Conservation (phyloP, 2,888 invertebrate species). For the Cetonia aurata region DNA sequence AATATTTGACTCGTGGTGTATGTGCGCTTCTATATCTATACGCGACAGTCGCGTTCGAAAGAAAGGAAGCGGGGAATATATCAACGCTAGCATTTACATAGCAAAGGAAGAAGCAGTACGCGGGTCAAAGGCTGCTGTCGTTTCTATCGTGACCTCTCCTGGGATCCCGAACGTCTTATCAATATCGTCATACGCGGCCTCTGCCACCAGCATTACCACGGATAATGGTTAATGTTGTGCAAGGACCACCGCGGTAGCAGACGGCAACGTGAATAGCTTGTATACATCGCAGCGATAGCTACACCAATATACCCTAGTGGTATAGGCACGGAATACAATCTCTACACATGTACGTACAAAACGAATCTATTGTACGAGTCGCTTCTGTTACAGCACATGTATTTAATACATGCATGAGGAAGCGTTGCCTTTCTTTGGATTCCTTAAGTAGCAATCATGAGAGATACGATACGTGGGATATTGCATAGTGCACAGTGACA, state of each 20-base stretch:
- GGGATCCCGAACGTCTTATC: conserved; percentile 39
- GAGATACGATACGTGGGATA: conserved; percentile 2
- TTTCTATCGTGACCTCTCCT: conserved; percentile 40
- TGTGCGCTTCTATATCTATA: conserved; percentile 3
- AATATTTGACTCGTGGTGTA: not conserved
- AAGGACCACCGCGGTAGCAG: conserved; percentile 34
- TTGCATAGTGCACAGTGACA: not conserved
- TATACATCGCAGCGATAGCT: not conserved
- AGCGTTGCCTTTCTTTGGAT: conserved; percentile 7
- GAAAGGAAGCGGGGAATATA: conserved; percentile 46
- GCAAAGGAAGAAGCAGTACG: conserved; percentile 42
- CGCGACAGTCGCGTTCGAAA: conserved; percentile 7
- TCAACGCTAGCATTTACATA: conserved; percentile 47
- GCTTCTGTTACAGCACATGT: conserved; percentile 16
- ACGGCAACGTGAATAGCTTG: conserved; percentile 13
- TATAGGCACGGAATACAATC: no score
- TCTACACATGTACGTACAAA: not conserved
- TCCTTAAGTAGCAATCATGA: not conserved
- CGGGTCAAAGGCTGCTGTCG: conserved; percentile 42
- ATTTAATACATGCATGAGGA: conserved; percentile 19
- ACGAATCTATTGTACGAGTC: conserved; percentile 19
- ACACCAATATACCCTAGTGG: not conserved
- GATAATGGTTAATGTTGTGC: conserved; percentile 32
- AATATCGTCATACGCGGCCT: conserved; percentile 36
- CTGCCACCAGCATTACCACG: conserved; percentile 21